Conservation (phyloP, 2,113 vertebrate genomes). For the Rhea americana region DNA sequence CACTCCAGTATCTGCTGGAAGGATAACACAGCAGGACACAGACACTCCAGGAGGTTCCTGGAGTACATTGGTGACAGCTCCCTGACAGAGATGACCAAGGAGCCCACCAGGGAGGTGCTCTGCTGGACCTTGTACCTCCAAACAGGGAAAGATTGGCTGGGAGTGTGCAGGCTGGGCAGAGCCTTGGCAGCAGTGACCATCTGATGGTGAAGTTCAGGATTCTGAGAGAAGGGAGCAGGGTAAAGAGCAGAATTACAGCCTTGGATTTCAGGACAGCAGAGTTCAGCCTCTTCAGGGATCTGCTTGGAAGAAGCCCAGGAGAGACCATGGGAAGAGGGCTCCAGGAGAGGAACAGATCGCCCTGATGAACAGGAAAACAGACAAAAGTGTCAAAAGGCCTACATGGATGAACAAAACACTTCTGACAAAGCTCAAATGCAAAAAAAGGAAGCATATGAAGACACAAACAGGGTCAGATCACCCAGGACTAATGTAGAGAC, state of each 20-base stretch:
- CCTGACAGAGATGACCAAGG: rapidly evolving
- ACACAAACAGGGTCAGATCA: not conserved
- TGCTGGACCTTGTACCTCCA: not conserved
- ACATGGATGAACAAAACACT: not conserved
- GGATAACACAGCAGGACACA: not conserved
- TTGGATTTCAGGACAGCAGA: not conserved
- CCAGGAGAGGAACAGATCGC: not conserved
- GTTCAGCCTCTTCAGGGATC: rapidly evolving
- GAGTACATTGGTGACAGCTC: not conserved
- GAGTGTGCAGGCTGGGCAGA: not conserved
- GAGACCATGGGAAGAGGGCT: not conserved
- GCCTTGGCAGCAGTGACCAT: not conserved
- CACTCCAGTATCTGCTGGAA: not conserved
- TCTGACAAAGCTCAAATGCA: not conserved
- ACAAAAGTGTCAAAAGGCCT: not conserved
- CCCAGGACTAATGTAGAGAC: not conserved
- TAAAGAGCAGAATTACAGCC: rapidly evolving
- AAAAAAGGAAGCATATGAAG: rapidly evolving
- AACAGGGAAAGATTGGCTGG: not conserved
- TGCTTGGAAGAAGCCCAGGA: not conserved
- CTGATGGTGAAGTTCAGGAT: not conserved
- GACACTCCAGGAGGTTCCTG: not conserved
- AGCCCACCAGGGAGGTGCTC: not conserved
- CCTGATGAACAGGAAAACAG: not conserved
- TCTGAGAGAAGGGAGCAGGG: not conserved